These are phyloP conservation scores for Etheostoma spectabile DNA, from an alignment of 2,113 vertebrate species.

Conservation along the genomic window DNA sequence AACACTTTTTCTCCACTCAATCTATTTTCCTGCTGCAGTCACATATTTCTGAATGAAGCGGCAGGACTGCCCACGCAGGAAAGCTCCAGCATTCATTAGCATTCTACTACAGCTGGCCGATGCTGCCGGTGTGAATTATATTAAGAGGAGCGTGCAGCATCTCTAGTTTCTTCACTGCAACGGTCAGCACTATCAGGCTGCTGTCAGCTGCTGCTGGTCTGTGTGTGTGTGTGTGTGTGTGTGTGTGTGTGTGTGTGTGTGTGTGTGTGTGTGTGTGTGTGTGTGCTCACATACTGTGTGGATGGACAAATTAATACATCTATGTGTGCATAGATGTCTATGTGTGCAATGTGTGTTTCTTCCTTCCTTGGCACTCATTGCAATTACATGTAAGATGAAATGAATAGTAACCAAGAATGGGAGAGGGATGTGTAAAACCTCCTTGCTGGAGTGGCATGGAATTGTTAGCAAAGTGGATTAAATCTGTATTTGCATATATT, in stretches of 20 bases:
- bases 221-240: conserved; percentile 21
- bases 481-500: conserved; percentile 55
- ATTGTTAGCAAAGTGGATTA: conserved; percentile 63
- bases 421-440: conserved; percentile 48
- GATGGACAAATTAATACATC: conserved; percentile 44
- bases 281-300: background rate
- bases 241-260: conserved; percentile 6
- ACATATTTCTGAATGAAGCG: conserved; percentile 58
- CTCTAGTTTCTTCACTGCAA: conserved; percentile 71
- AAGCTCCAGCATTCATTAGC: conserved; percentile 29
- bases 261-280: conserved; percentile 10
- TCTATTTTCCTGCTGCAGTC: background rate
- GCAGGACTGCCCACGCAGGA: conserved; percentile 27
- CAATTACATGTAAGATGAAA: conserved; percentile 58
- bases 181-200: conserved; percentile 52
- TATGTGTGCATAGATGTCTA: too few species aligned
- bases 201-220: conserved; percentile 68
- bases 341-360: conserved; percentile 37
- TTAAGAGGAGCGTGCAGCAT: conserved; percentile 55
- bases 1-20: conserved; percentile 20
- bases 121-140: conserved; percentile 53
- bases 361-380: conserved; percentile 55
- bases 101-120: conserved; percentile 65
- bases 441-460: conserved; percentile 38
- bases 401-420: conserved; percentile 58